phyloP scores from a whole-genome alignment of 2,888 invertebrate species.

The Branchipolynoe longqiensis region DNA sequence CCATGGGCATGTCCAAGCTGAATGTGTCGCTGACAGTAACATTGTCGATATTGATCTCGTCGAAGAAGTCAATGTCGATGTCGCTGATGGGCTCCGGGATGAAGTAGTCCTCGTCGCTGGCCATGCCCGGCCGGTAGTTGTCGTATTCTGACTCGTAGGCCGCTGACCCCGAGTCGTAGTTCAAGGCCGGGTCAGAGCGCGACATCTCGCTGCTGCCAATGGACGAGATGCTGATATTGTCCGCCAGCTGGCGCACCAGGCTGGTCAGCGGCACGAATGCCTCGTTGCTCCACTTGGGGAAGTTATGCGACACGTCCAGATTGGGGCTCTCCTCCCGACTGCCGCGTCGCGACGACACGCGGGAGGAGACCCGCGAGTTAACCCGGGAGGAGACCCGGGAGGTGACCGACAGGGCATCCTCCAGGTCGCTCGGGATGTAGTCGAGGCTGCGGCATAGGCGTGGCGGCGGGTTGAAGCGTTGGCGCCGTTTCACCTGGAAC shows the following conservation, averaged over 20 bases:
- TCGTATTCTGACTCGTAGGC: constrained; percentile 91
- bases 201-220: constrained; percentile 81
- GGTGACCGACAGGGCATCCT: constrained; percentile 70
- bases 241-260: constrained; percentile 65
- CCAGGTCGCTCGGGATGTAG: constrained; percentile 79
- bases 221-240: constrained; percentile 79
- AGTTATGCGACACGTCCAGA: neutral
- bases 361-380: constrained; percentile 20
- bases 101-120: constrained; percentile 82
- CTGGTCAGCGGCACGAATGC: constrained; percentile 51
- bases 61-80: constrained; percentile 81
- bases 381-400: constrained; percentile 57
- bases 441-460: constrained; percentile 79
- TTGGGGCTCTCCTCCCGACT: constrained; percentile 32
- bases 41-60: constrained; percentile 80
- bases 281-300: constrained; percentile 49
- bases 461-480: constrained; percentile 73
- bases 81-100: constrained; percentile 80
- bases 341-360: constrained; percentile 21
- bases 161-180: constrained; percentile 78
- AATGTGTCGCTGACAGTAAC: constrained; percentile 80
- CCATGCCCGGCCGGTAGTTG: constrained; percentile 84
- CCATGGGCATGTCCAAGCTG: constrained; percentile 76
- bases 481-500: constrained; percentile 78
- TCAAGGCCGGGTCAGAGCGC: constrained; percentile 78